Conservation (phyloP, 2,888 invertebrate species). For the Synanthedon tipuliformis region DNA sequence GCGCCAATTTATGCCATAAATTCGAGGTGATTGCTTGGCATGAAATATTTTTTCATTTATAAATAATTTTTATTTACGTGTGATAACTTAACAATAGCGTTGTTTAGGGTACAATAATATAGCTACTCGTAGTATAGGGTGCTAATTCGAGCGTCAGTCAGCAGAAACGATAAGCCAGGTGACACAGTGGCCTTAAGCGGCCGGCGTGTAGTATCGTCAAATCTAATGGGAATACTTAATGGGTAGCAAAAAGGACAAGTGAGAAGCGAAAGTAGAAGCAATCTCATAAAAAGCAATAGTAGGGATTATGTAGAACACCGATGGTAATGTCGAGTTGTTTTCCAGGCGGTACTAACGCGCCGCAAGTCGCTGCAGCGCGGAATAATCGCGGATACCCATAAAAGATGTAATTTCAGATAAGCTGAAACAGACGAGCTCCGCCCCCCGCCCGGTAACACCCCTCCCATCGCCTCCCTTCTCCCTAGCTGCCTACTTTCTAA, state of each 20-base stretch:
- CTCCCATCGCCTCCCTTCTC: slow-evolving; percentile 23
- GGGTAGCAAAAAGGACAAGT: slow-evolving; percentile 24
- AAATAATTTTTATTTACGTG: too few species aligned
- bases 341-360: slow-evolving; percentile 60
- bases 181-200: slow-evolving; percentile 3
- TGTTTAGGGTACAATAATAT: too few species aligned
- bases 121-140: too few species aligned
- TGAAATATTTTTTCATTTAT: too few species aligned
- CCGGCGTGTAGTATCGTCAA: slow-evolving; percentile 12
- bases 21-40: too few species aligned
- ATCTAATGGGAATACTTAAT: slow-evolving; percentile 28
- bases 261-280: slow-evolving; percentile 44
- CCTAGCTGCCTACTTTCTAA: slow-evolving; percentile 67
- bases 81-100: too few species aligned
- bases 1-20: too few species aligned
- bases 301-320: slow-evolving; percentile 62
- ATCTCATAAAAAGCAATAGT: slow-evolving; percentile 62
- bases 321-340: slow-evolving; percentile 62
- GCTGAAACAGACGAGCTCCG: slow-evolving; percentile 69
- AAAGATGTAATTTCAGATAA: slow-evolving; percentile 72
- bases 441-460: slow-evolving; percentile 34
- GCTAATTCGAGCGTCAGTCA: too few species aligned
- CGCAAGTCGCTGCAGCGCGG: slow-evolving; percentile 67
- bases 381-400: slow-evolving; percentile 71
- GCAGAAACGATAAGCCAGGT: neutral